Evolutionary conservation across 2,797 vertebrate genomes (phyloP).

Genomic region (Rousettus madagascariensis): DNA sequence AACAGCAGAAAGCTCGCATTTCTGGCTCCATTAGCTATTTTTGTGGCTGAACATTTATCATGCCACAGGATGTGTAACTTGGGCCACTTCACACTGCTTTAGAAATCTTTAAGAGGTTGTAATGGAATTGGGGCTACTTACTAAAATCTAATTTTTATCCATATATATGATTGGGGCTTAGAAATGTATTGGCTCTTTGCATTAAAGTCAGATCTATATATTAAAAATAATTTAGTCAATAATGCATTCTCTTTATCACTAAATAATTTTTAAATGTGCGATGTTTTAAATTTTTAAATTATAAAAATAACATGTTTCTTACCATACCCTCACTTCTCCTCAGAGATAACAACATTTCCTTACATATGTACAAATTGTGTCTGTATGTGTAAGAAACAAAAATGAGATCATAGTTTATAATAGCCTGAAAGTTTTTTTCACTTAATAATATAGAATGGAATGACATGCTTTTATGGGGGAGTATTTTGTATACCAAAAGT

Average conservation of each 20-base stretch:
- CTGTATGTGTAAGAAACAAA: constrained; percentile 9
- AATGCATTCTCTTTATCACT: background rate
- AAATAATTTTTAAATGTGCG: background rate
- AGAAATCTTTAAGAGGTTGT: background rate
- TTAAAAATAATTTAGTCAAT: constrained; percentile 13
- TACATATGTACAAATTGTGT: background rate
- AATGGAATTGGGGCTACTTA: background rate
- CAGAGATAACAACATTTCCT: background rate
- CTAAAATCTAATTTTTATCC: constrained; percentile 18
- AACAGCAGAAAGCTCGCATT: background rate
- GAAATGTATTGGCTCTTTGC: background rate
- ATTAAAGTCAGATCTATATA: background rate
- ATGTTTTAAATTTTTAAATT: constrained; percentile 25
- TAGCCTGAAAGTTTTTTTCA: background rate
- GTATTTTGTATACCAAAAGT: background rate
- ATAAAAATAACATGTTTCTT: background rate
- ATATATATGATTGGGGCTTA: background rate
- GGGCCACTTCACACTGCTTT: background rate
- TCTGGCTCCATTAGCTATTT: background rate
- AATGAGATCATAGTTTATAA: background rate
- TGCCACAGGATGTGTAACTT: background rate
- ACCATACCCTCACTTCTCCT: background rate
- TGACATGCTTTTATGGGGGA: background rate
- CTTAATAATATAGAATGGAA: background rate
- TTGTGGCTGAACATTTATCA: background rate